A percentile compares a stretch with the other conserved stretches of the same genome.
These are phyloP conservation scores for Crotalus helleri DNA, from an alignment of 2,113 vertebrate genomes.

Conservation along the genomic window DNA sequence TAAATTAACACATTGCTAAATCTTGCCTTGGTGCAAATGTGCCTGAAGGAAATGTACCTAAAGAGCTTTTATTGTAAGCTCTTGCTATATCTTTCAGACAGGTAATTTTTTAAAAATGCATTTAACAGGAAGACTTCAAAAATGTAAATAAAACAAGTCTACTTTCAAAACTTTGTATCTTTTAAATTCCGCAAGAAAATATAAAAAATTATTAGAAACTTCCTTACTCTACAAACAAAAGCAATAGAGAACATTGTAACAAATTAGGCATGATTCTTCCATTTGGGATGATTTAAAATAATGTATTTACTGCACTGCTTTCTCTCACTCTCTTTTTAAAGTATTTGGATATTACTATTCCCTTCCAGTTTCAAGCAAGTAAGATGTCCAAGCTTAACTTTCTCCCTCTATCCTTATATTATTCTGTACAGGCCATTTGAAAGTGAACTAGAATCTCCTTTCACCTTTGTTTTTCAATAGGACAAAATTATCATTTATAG, in stretches of 20 bases:
- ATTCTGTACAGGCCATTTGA: background rate
- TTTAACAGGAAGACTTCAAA: background rate
- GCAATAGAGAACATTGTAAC: background rate
- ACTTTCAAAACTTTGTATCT: background rate
- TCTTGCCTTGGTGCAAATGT: background rate
- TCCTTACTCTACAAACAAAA: background rate
- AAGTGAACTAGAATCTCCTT: background rate
- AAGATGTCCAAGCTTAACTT: too few relatives aligned
- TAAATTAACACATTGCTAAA: constrained; percentile 17
- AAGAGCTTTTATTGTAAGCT: background rate
- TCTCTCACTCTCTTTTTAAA: background rate
- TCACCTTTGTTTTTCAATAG: background rate
- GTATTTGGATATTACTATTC: background rate
- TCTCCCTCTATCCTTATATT: background rate
- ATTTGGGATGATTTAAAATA: background rate
- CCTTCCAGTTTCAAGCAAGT: background rate
- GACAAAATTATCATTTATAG: background rate
- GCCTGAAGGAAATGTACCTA: background rate
- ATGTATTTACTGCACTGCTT: background rate
- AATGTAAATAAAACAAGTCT: background rate
- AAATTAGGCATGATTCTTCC: background rate
- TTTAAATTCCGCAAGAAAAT: background rate
- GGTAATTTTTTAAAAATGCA: background rate
- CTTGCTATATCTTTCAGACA: background rate
- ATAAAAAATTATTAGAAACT: background rate